Base-by-base conservation (phyloP, 2,888 invertebrate species). In the Diachrysia chrysitis region DNA sequence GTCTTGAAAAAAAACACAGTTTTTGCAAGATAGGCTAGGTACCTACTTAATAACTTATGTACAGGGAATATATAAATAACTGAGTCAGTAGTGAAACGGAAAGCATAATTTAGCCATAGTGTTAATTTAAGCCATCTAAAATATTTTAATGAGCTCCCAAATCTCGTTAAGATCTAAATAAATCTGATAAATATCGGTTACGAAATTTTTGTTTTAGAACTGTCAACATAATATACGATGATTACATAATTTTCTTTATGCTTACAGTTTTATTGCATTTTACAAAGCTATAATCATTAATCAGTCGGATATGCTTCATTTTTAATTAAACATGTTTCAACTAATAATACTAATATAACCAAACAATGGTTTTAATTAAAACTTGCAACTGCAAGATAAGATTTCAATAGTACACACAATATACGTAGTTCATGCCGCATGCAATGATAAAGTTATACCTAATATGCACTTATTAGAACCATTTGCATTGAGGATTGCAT, bases 181-280 rank as follows among this genome's bases (percentile, higher is more conserved):
- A 66, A 66, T 14, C n/a, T 46, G 10, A 58, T 68, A 46, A 66
- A 62, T 58, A 32, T 23, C 1, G n/a, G 10, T 64, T 37, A 29
- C 12, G 57, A 35, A 58, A 66, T 54, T 46, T 51, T 46, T 56
- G 46, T 59, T 69, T 69, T 58, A 63, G 51, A 70, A 61, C 73
- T 79, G 79, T 78, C 79, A 70, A 57, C 67, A 70, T 78, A 69
- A 79, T 71, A 71, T 73, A 83, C 66, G 78, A 73, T 82, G 75
- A 82, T 83, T 73, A 68, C 73, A 29, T 68, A 32, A 55, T 55
- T 71, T 68, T 78, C 66, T 67, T 61, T 67, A 66, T 63, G 46
- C 5, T 46, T 53, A n/a, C n/a, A 19, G 29, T 55, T 66, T 58
- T 48, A 76, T 71, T 46, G 62, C 58, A 73, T 77, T 80, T 78